phyloP scores from a whole-genome alignment of 2,797 vertebrate genomes.

The Melanotaenia boesemani region DNA sequence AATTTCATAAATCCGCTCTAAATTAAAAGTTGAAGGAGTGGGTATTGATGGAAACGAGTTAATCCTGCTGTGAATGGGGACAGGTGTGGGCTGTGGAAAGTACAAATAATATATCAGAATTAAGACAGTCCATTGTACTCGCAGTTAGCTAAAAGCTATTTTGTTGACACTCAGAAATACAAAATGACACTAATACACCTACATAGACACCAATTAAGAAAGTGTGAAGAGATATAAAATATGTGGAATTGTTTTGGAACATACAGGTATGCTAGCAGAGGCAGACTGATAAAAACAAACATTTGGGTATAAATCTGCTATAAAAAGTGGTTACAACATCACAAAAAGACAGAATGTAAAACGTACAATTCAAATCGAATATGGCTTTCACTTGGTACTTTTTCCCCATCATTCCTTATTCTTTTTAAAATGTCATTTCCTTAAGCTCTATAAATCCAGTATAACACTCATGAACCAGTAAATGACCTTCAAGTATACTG shows the following conservation, averaged over 20 bases:
- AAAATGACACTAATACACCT: neutral
- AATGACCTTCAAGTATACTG: conserved; percentile 58
- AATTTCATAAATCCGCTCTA: conserved; percentile 70
- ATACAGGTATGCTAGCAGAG: neutral
- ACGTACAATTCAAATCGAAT: neutral
- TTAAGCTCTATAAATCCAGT: conserved; percentile 34
- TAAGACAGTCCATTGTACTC: conserved; percentile 32
- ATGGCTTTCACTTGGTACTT: neutral
- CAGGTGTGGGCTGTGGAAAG: conserved; percentile 53
- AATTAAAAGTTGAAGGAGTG: conserved; percentile 67
- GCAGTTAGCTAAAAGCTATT: neutral
- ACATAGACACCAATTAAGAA: conserved; percentile 15
- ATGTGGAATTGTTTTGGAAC: neutral
- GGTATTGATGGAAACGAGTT: conserved; percentile 57
- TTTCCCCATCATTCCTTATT: conserved; percentile 5
- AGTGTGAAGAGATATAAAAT: neutral
- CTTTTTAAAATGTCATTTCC: conserved; percentile 45
- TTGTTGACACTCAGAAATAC: neutral
- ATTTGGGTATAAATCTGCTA: neutral
- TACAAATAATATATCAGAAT: conserved; percentile 52
- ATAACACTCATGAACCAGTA: conserved; percentile 55
- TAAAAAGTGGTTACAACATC: neutral
- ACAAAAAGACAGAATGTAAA: neutral
- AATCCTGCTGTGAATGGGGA: conserved; percentile 67
- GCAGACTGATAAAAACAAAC: neutral